phyloP scores from a whole-genome alignment of 64 coral and sea anemone species.

The Astreopora myriophthalma region DNA sequence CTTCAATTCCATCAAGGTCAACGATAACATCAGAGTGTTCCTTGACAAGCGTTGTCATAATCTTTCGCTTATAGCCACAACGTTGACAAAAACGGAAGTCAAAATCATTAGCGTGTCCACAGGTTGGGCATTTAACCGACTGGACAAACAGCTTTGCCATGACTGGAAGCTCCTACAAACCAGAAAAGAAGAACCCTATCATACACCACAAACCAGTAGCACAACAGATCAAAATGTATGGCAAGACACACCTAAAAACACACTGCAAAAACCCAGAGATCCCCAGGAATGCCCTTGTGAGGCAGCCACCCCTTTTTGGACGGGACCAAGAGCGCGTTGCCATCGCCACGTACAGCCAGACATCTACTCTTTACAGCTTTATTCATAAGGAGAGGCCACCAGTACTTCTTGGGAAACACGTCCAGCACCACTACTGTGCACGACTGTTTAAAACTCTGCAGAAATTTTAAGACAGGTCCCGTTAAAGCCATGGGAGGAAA shows the following conservation, averaged over 20 bases:
- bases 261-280: slow-evolving; percentile 26
- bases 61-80: slow-evolving; percentile 23
- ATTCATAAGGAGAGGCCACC: background rate
- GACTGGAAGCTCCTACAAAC: background rate
- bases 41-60: background rate
- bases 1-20: background rate
- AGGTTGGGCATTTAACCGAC: background rate
- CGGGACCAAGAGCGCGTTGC: background rate
- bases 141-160: background rate
- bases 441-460: background rate
- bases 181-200: background rate
- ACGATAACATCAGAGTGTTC: background rate
- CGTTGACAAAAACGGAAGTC: slow-evolving; percentile 59
- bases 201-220: background rate
- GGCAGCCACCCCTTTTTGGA: background rate
- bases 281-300: background rate
- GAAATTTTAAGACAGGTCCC: background rate
- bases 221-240: too few relatives aligned
- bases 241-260: background rate
- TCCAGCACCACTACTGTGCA: background rate
- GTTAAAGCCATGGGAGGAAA: background rate
- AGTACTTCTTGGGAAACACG: background rate
- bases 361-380: background rate
- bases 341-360: background rate
- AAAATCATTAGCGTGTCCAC: background rate